Conservation (phyloP, 2,888 invertebrate species). For the Deilephila porcellus region DNA sequence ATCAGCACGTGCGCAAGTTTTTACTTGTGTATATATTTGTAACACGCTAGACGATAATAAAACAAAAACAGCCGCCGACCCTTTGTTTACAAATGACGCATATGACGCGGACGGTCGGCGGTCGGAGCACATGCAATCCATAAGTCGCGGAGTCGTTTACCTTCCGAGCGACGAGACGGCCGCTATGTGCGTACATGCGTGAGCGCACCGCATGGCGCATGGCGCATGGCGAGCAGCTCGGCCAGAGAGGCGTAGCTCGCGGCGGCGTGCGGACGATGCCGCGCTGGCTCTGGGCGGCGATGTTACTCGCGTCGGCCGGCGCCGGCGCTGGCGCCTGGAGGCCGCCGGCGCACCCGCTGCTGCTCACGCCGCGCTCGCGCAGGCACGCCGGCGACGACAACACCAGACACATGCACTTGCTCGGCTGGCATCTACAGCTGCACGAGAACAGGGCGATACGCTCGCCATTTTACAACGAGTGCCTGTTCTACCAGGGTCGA, state of each 20-base stretch:
- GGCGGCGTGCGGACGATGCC: conserved; percentile 79
- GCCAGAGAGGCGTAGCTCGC: conserved; percentile 71
- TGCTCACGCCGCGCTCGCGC: conserved; percentile 52
- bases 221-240: conserved; percentile 41
- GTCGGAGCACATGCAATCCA: conserved; percentile 74
- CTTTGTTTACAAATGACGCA: conserved; percentile 84
- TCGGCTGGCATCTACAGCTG: conserved; percentile 75
- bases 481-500: conserved; percentile 73
- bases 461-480: conserved; percentile 75
- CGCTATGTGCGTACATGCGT: conserved; percentile 81
- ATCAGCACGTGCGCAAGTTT: conserved; percentile 18
- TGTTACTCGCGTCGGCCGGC: conserved; percentile 61
- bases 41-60: conserved; percentile 65
- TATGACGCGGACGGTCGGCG: conserved; percentile 59
- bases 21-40: conserved; percentile 46
- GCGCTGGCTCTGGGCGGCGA: conserved; percentile 74
- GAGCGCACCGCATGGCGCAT: conserved; percentile 65
- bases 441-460: conserved; percentile 74
- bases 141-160: conserved; percentile 81
- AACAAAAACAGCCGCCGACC: conserved; percentile 74
- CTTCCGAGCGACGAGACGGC: conserved; percentile 79
- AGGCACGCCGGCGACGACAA: conserved; percentile 51
- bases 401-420: conserved; percentile 64
- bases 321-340: conserved; percentile 57
- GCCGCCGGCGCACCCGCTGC: conserved; percentile 53